Conservation (phyloP, 2,797 vertebrate genomes). For the Diplodus sargus region DNA sequence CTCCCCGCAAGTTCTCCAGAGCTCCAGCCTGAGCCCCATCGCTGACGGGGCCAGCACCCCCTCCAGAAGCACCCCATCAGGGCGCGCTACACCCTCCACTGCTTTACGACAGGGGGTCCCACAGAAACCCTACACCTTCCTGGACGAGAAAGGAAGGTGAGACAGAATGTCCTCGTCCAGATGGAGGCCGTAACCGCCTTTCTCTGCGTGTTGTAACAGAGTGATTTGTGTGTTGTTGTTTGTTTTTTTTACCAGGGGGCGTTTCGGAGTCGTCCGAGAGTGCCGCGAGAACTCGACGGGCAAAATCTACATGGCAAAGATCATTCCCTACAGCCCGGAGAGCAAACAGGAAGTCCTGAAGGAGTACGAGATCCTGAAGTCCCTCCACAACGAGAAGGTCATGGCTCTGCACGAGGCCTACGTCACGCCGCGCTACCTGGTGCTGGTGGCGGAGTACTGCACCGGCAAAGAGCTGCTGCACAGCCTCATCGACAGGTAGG, state of each 20-base stretch:
- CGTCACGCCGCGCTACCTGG: conserved; percentile 95
- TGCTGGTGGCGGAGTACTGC: conserved; percentile 94
- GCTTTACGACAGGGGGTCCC: conserved; percentile 90
- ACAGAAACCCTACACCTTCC: conserved; percentile 97
- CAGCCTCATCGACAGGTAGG: conserved; percentile 88
- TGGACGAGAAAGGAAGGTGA: conserved; percentile 96
- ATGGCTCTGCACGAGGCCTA: conserved; percentile 97
- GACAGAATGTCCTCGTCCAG: conserved; percentile 14
- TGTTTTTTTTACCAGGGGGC: conserved; percentile 83
- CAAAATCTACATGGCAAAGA: conserved; percentile 94
- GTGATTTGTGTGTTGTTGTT: neutral
- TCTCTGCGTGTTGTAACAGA: neutral
- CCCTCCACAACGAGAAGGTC: conserved; percentile 90
- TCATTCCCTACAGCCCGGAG: conserved; percentile 90
- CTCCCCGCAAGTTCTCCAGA: conserved; percentile 79
- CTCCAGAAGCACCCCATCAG: conserved; percentile 65
- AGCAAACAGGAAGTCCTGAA: conserved; percentile 88
- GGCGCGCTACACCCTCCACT: conserved; percentile 69
- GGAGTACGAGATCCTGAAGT: conserved; percentile 95
- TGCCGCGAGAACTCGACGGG: conserved; percentile 95
- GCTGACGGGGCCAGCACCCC: conserved; percentile 76
- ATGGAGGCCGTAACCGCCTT: too few species aligned
- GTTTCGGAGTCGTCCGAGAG: conserved; percentile 92
- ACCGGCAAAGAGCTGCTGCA: conserved; percentile 93
- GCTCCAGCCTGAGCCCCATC: conserved; percentile 84